These are phyloP conservation scores for Aegithalos caudatus DNA, from an alignment of 2,113 vertebrate species.

Conservation along the genomic window DNA sequence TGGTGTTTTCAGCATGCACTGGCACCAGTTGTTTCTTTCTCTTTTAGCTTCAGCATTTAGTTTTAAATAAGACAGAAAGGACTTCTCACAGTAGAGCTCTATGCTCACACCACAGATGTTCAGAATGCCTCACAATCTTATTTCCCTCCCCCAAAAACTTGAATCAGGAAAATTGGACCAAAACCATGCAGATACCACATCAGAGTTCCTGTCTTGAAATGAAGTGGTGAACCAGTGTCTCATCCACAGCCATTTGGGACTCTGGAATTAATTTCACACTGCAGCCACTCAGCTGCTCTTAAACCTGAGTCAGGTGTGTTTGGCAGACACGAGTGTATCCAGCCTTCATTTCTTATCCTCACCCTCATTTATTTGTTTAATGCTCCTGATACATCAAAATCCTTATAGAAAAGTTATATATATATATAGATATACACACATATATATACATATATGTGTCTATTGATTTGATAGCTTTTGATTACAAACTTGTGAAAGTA, in stretches of 20 bases:
- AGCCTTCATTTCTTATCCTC: background rate
- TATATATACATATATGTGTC: background rate
- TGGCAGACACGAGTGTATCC: background rate
- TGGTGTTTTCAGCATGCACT: background rate
- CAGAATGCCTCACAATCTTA: background rate
- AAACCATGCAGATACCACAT: background rate
- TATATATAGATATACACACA: too few relatives aligned
- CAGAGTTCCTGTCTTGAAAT: background rate
- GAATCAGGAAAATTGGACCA: background rate
- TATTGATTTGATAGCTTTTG: background rate
- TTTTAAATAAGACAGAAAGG: background rate
- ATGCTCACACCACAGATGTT: background rate
- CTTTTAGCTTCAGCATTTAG: background rate
- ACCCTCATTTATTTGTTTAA: background rate
- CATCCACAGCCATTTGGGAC: background rate
- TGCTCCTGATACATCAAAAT: background rate
- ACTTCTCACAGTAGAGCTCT: background rate
- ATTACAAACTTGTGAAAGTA: background rate
- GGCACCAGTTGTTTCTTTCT: background rate
- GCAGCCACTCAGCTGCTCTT: background rate
- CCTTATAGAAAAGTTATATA: background rate
- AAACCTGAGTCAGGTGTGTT: background rate
- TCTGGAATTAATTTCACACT: background rate
- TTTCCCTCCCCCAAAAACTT: background rate
- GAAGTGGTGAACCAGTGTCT: background rate